A percentile compares a stretch with the other conserved stretches of the same genome.
These are phyloP conservation scores for Dallia pectoralis DNA, from an alignment of 2,797 vertebrate genomes.

Conservation along the genomic window DNA sequence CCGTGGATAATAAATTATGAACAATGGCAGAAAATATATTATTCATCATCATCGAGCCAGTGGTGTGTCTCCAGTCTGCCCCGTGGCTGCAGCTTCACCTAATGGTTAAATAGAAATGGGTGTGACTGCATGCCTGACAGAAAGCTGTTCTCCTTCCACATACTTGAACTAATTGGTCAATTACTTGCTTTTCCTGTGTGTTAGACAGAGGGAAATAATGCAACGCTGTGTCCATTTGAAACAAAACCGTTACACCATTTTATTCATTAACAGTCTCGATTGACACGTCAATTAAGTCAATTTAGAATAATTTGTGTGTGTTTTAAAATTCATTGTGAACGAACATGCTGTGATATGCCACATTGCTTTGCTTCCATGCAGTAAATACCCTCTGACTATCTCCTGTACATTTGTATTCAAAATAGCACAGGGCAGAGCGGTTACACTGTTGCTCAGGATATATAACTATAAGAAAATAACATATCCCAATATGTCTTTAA, in stretches of 20 bases:
- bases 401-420: no score
- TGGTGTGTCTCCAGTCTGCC: neutral
- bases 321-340: slow-evolving; percentile 21
- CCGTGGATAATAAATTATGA: no score
- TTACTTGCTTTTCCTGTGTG: slow-evolving; percentile 45
- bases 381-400: no score
- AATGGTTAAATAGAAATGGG: slow-evolving; percentile 27
- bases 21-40: no score
- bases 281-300: slow-evolving; percentile 37
- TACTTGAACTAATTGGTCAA: slow-evolving; percentile 36
- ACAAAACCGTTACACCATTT: slow-evolving; percentile 34
- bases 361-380: no score
- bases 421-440: no score
- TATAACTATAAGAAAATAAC: no score
- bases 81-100: slow-evolving; percentile 26
- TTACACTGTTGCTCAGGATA: no score
- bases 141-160: slow-evolving; percentile 34
- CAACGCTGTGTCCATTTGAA: slow-evolving; percentile 15
- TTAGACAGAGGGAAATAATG: slow-evolving; percentile 24
- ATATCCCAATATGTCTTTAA: no score
- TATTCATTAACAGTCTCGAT: slow-evolving; percentile 27
- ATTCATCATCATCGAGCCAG: neutral
- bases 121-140: slow-evolving; percentile 18
- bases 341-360: neutral
- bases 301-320: slow-evolving; percentile 10